Evolutionary conservation across 2,113 vertebrate genomes (phyloP), one percentile per base, ranked within the genome.

Genomic region (Echinops telfairi): DNA sequence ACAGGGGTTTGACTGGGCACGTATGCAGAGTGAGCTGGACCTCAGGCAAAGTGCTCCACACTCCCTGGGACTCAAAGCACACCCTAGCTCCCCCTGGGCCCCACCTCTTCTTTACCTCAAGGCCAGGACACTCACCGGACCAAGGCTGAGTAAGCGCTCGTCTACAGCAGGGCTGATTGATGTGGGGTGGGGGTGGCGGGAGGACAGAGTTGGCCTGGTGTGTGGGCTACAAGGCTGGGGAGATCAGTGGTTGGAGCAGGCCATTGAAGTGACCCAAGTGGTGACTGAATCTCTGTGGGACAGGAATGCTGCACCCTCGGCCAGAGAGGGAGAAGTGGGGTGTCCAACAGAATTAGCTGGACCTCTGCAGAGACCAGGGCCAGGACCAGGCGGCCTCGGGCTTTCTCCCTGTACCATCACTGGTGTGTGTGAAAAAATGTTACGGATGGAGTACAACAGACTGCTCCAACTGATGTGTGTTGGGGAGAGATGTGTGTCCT

Each of bases 401-500:
- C 47, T 83, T 12, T 33, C 19, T 31, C 82, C 77, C 9, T 33
- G 71, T 19, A 43, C 58, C 19, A 25, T 22, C 31, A 11, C 16
- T 17, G 33, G 68, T 79, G 1, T 84, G 64, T 19, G 66, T 38
- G 64, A 90, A 93, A 73, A 82, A 60, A 22, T 3, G 85, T 40
- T 62, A 58, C 1, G 64, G 90, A 71, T 4, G 29, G 68, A 94
- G 78, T 53, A 71, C 92, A 94, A 88, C 43, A 92, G 90, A 62
- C 86, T 33, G 93, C 92, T 94, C 87, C 20, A 0, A 83, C 43
- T 60, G 86, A 40, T 60, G 92, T 62, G 71, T 33, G 33, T 22
- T 58, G n/a, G 25, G 68, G 66, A 86, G 83, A 73, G 70, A 16
- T 58, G 87, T 93, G 88, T 88, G 89, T 77, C 47, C 81, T 95